phyloP scores from a whole-genome alignment of 1,140 invertebrate genomes.

The Potamilus streckersoni region DNA sequence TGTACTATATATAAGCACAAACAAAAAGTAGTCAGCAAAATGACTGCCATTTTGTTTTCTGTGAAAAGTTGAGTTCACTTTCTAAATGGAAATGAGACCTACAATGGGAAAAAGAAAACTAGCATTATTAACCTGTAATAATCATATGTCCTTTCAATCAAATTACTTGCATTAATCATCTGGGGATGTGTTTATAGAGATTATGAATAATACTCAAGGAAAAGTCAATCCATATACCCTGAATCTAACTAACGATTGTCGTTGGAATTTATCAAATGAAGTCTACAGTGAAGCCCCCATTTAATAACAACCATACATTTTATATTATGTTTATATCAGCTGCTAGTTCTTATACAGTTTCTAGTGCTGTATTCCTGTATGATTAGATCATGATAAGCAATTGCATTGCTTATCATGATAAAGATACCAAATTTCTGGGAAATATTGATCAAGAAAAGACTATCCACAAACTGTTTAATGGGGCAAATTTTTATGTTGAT shows the following conservation, averaged over 20 bases:
- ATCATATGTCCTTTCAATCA: constrained; percentile 5
- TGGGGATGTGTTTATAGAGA: not conserved
- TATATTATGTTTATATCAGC: constrained; percentile 26
- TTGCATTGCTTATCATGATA: constrained; percentile 8
- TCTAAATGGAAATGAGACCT: no score
- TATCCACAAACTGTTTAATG: not conserved
- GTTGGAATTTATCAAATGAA: not conserved
- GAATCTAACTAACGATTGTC: not conserved
- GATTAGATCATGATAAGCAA: not conserved
- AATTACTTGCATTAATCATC: constrained; percentile 1
- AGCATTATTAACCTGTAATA: no score
- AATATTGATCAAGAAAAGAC: not conserved
- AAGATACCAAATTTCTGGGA: not conserved
- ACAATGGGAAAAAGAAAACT: no score
- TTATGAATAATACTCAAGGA: not conserved
- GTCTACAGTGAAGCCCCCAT: constrained; percentile 12
- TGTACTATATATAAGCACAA: no score
- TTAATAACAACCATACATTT: constrained; percentile 19
- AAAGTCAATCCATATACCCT: not conserved
- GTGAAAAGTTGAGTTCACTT: no score
- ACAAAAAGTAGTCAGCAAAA: no score
- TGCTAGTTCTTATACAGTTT: constrained; percentile 13
- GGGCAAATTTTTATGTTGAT: no score
- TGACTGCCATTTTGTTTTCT: no score
- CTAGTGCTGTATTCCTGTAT: not conserved